phyloP scores from a whole-genome alignment of 1,140 invertebrate genomes.

The Sarcophaga bullata region DNA sequence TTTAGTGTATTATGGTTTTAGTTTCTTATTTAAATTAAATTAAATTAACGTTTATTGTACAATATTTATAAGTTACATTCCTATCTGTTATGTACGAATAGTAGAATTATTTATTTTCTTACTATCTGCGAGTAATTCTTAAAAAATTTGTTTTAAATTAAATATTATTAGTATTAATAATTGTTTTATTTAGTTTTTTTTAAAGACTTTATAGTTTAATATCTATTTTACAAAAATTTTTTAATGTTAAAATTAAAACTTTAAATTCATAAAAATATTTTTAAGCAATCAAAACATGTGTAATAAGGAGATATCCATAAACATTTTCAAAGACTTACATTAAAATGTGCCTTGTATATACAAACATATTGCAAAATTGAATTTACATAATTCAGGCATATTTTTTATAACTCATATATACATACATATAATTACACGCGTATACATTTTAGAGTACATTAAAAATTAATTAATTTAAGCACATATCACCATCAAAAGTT shows the following conservation, averaged over 20 bases:
- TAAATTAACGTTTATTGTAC: neutral
- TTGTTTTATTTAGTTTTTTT: conserved; percentile 1
- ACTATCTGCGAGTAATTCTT: neutral
- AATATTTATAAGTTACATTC: conserved; percentile 10
- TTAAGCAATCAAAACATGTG: too few species aligned
- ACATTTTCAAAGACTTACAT: neutral
- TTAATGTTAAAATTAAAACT: neutral
- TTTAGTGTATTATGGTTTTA: too few species aligned
- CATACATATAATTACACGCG: neutral
- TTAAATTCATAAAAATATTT: too few species aligned
- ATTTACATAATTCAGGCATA: neutral
- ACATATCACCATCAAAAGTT: neutral
- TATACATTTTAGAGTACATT: neutral
- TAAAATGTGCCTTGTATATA: conserved; percentile 21
- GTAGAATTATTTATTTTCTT: neutral
- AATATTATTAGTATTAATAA: neutral
- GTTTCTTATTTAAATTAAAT: too few species aligned
- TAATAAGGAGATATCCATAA: too few species aligned
- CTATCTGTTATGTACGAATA: neutral
- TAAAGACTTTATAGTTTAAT: conserved; percentile 9
- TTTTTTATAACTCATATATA: neutral
- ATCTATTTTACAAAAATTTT: neutral
- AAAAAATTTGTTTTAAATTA: neutral
- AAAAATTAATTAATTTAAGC: neutral
- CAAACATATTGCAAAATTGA: neutral